Evolutionary conservation across 2,113 vertebrate species (phyloP).

Genomic region (Cyanoliseus patagonus): DNA sequence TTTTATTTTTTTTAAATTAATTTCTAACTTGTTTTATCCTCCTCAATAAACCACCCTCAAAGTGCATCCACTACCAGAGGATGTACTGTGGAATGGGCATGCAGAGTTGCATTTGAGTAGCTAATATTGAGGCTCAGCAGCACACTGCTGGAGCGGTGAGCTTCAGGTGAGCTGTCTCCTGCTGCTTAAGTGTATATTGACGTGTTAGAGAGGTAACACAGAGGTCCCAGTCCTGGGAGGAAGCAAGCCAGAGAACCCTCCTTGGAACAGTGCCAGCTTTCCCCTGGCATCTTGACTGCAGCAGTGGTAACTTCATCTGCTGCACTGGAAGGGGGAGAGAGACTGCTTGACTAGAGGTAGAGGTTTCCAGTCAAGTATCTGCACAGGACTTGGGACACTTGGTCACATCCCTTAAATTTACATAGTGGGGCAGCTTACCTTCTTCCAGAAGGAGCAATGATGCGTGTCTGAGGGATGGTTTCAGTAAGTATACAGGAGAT

Average conservation of each 20-base stretch:
- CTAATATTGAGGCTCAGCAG: background rate
- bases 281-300: fast-evolving
- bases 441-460: background rate
- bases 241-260: background rate
- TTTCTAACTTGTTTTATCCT: background rate
- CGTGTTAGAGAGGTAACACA: background rate
- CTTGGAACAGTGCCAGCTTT: background rate
- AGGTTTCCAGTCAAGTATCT: background rate
- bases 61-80: background rate
- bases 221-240: background rate
- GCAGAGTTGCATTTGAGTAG: background rate
- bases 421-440: background rate
- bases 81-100: fast-evolving
- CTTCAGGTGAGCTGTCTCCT: background rate
- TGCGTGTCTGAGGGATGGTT: background rate
- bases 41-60: background rate
- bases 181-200: background rate
- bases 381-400: background rate
- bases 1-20: fast-evolving
- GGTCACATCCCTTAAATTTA: background rate
- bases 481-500: background rate
- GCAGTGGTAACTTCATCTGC: fast-evolving
- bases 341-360: background rate
- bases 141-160: fast-evolving
- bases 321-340: background rate